Percentiles rank a stretch among this genome's conserved stretches.
Evolutionary conservation across 2,113 vertebrate species (phyloP).

Genomic region (Pseudopodoces humilis): DNA sequence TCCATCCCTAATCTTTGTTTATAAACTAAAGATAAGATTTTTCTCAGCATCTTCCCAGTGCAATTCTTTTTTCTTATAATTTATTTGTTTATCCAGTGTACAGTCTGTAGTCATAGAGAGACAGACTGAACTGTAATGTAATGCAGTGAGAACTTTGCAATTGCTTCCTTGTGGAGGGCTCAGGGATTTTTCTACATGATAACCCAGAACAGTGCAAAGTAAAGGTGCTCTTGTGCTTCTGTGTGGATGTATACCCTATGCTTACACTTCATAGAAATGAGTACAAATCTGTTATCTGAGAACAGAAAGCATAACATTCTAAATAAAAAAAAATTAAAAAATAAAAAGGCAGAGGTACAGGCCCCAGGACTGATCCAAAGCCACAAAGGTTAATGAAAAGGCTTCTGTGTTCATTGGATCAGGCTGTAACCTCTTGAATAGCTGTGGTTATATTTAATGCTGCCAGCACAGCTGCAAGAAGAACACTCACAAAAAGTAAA

Average conservation of each 20-base stretch:
- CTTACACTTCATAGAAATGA: neutral
- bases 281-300: neutral
- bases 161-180: neutral
- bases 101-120: neutral
- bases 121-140: neutral
- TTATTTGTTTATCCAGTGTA: neutral
- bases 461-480: constrained; percentile 62
- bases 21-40: neutral
- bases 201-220: neutral
- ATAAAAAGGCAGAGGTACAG: neutral
- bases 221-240: neutral
- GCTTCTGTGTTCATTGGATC: neutral
- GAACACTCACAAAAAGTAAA: constrained; percentile 8
- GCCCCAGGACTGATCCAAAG: neutral
- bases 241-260: neutral
- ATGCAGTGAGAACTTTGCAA: neutral
- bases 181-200: neutral
- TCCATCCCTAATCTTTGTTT: neutral
- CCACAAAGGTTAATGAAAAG: constrained; percentile 32
- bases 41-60: neutral
- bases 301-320: neutral
- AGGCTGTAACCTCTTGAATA: constrained; percentile 2
- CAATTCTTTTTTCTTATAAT: neutral
- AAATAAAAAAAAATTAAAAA: neutral
- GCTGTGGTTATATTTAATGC: neutral